A percentile compares a stretch with the other conserved stretches of the same genome.
phyloP scores from a whole-genome alignment of 2,797 vertebrate species.

The Clarias fuscus region DNA sequence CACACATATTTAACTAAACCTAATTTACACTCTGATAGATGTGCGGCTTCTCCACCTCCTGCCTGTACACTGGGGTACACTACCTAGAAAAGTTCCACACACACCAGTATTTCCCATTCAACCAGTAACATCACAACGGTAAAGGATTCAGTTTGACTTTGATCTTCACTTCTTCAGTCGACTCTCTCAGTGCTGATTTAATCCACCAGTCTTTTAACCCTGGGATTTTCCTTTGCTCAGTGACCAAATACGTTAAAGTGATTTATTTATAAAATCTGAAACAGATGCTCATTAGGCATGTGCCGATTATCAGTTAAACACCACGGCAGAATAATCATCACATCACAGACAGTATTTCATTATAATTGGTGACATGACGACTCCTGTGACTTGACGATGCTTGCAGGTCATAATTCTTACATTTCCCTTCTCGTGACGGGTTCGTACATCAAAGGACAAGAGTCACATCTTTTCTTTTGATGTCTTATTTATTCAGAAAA shows the following conservation, averaged over 20 bases:
- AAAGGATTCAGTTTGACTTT: neutral
- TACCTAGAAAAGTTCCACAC: neutral
- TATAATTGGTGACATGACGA: neutral
- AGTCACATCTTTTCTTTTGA: neutral
- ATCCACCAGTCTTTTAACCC: neutral
- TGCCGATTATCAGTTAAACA: neutral
- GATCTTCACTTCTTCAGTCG: neutral
- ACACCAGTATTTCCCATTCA: neutral
- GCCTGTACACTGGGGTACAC: neutral
- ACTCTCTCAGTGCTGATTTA: neutral
- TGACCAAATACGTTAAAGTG: neutral
- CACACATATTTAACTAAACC: too few relatives aligned
- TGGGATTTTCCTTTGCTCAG: neutral
- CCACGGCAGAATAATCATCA: neutral
- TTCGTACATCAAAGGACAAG: neutral
- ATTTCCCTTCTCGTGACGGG: neutral
- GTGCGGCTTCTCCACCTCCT: neutral
- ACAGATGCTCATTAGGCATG: neutral
- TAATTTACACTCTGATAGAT: neutral
- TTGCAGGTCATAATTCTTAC: neutral
- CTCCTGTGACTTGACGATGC: neutral
- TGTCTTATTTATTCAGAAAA: slow-evolving; percentile 35
- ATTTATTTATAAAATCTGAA: neutral
- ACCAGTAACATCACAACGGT: neutral
- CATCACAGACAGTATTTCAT: neutral